Evolutionary conservation across 2,113 vertebrate species (phyloP).

Genomic region (Mesoclemmys tuberculata): DNA sequence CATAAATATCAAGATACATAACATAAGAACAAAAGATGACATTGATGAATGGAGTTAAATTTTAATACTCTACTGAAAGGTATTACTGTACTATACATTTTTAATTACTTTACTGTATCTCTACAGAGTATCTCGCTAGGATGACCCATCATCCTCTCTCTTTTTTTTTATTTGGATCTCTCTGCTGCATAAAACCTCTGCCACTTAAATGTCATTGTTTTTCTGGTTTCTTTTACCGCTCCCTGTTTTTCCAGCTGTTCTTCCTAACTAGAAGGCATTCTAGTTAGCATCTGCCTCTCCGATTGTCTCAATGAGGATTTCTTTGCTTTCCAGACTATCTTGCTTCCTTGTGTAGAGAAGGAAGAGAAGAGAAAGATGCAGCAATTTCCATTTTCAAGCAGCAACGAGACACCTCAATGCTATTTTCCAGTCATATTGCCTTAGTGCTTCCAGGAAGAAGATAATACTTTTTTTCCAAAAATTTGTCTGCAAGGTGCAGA

Average conservation of each 20-base stretch:
- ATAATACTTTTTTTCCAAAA: background rate
- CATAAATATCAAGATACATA: background rate
- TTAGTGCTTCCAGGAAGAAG: background rate
- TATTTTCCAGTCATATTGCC: background rate
- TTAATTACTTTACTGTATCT: background rate
- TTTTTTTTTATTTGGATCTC: background rate
- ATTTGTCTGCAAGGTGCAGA: background rate
- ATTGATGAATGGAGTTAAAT: slow-evolving; percentile 16
- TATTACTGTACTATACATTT: background rate
- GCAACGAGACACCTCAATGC: background rate
- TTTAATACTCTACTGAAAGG: background rate
- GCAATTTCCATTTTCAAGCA: background rate
- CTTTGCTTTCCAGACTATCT: too few relatives aligned
- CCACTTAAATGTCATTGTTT: background rate
- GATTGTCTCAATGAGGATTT: too few relatives aligned
- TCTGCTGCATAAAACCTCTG: background rate
- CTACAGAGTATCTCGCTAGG: background rate
- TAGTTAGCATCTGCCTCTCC: too few relatives aligned
- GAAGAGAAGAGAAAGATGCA: background rate
- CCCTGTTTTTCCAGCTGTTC: background rate
- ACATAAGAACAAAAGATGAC: background rate
- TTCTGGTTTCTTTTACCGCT: background rate
- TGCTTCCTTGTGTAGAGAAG: too few relatives aligned
- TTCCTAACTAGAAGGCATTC: too few relatives aligned
- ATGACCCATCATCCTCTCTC: accelerated